Base-by-base conservation (phyloP, 2,888 invertebrate genomes). In the Amblyteles armatorius region DNA sequence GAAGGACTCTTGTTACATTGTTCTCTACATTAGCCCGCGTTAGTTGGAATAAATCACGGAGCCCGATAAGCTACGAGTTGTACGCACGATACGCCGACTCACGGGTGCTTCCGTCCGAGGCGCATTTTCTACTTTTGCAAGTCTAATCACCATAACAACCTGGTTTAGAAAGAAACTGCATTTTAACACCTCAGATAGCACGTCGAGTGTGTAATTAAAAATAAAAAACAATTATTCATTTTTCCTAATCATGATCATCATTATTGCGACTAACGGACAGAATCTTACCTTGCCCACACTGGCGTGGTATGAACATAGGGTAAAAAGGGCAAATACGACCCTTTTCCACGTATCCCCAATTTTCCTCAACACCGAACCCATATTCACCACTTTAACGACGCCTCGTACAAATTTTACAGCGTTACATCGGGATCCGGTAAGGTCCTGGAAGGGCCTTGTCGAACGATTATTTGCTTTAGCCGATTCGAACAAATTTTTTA, bases 1-100 rank as follows among this genome's bases (percentile, higher is more conserved):
- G 71, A 71, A 72, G 77, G 55, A 57, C 78, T 63, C 65, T 48
- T 65, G 52, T 78, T 78, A 78, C 72, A 82, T 82, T 82, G 72
- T 82, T 82, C 72, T 76, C 67, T 63, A 67, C 71, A 82, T 67
- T 82, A 73, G 48, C 50, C 57, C 57, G 50, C 48, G 55, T 78
- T 73, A 50, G 78, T 29, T 52, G 57, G 67, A 78, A 82, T 73
- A 73, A 78, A 78, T 78, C 78, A 78, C 57, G 26, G 60, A 44
- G 26, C 73, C 55, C 29, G 78, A 82, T 82, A 72, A 73, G 67
- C 67, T n/a, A 40, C 67, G 67, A 29, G 29, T 63, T 40, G 19
- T 67, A 40, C 67, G n/a, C 67, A 36, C 67, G 33, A 76, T 36
- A 65, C 40, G 19, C 29, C 33, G 19, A 48, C 68, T 22, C 26